Conservation (phyloP, 2,797 vertebrate species). For the Cuculus canorus region DNA sequence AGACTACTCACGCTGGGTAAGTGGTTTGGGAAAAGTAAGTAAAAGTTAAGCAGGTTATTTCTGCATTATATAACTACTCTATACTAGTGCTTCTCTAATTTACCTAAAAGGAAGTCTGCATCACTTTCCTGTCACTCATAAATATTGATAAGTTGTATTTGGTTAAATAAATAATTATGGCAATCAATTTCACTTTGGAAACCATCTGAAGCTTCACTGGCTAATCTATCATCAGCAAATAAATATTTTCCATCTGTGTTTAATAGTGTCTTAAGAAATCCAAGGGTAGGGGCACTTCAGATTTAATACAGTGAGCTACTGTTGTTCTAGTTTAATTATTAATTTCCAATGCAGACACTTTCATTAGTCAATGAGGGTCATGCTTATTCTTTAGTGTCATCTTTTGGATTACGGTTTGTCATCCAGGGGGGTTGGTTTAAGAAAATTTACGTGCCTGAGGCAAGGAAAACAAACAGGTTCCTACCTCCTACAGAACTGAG, state of each 20-base stretch:
- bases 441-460: not conserved
- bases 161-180: constrained; percentile 16
- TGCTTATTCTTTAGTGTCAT: not conserved
- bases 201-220: not conserved
- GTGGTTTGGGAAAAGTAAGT: not conserved
- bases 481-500: accelerated
- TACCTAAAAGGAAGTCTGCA: not conserved
- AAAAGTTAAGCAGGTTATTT: not conserved
- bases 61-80: not conserved
- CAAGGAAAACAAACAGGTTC: not conserved
- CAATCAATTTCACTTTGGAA: not conserved
- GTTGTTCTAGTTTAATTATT: not conserved
- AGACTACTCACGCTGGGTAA: not conserved
- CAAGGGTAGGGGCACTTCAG: not conserved
- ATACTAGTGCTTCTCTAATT: not conserved
- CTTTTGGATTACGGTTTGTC: not conserved
- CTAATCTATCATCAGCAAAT: not conserved
- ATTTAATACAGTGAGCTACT: not conserved
- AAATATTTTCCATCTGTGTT: not conserved
- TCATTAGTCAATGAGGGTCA: not conserved
- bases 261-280: not conserved
- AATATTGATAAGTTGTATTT: constrained; percentile 8
- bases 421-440: not conserved
- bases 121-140: constrained; percentile 21
- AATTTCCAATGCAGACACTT: not conserved